Conservation (phyloP, 2,113 vertebrate genomes). For the Grammatotria lemairii region DNA sequence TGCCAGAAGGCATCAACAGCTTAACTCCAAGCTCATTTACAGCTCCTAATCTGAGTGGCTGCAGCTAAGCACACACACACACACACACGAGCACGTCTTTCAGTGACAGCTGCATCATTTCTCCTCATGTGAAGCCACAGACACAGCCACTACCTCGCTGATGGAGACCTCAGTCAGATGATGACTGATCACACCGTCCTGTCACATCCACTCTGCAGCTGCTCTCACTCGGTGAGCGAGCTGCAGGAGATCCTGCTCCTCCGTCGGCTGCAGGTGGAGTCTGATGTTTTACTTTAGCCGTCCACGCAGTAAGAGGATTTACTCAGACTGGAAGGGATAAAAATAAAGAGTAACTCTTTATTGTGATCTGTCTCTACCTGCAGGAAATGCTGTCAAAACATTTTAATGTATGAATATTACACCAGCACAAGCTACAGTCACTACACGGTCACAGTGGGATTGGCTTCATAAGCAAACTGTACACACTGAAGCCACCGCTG, state of each 20-base stretch:
- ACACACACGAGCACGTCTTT: background rate
- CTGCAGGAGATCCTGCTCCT: background rate
- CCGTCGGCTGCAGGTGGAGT: background rate
- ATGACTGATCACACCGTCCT: background rate
- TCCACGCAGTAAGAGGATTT: conserved; percentile 46
- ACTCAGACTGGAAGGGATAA: conserved; percentile 6
- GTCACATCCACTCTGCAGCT: background rate
- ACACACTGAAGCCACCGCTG: background rate
- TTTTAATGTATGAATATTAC: background rate
- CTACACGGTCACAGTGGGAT: background rate
- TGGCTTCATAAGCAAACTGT: background rate
- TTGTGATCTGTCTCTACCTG: background rate
- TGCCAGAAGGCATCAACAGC: conserved; percentile 18
- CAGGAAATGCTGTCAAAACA: background rate
- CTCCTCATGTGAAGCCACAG: background rate
- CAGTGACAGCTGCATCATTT: background rate
- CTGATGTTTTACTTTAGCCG: conserved; percentile 41
- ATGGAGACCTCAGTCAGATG: background rate
- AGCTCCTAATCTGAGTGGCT: conserved; percentile 3
- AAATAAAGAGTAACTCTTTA: conserved; percentile 8
- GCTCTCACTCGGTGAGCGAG: background rate
- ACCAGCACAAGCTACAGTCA: background rate
- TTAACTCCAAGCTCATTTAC: conserved; percentile 49
- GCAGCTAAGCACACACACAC: too few relatives aligned
- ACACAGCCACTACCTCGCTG: background rate